Evolutionary conservation across 2,888 invertebrate species (phyloP).

Genomic region (Plebejus melissa): DNA sequence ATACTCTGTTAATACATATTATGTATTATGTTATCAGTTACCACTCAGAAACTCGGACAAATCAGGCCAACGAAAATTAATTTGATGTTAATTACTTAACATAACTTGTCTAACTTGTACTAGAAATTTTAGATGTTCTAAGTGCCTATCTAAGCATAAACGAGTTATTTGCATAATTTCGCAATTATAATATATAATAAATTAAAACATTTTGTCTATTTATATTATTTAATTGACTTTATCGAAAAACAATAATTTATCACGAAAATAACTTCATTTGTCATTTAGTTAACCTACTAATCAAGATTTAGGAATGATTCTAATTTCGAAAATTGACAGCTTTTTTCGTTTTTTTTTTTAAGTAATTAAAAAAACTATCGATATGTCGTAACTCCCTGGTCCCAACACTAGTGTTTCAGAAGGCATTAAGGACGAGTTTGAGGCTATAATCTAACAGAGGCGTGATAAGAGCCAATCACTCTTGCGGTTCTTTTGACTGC

Average conservation of each 20-base stretch:
- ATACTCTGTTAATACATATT: no score
- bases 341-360: not conserved
- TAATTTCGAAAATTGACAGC: not conserved
- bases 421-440: constrained; percentile 27
- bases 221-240: not conserved
- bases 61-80: not conserved
- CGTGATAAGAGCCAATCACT: constrained; percentile 48
- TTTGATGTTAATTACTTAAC: not conserved
- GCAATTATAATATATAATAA: not conserved
- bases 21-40: no score
- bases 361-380: no score
- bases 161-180: not conserved
- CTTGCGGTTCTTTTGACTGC: constrained; percentile 52
- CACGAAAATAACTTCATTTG: not conserved
- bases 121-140: not conserved
- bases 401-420: constrained; percentile 20
- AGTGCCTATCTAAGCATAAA: not conserved
- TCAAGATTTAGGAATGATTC: not conserved
- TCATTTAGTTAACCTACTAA: not conserved
- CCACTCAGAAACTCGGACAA: not conserved
- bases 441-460: constrained; percentile 39
- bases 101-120: not conserved
- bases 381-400: not conserved
- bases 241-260: not conserved
- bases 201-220: not conserved